phyloP scores from a whole-genome alignment of 2,888 invertebrate species.

The Slavum lentiscoides region DNA sequence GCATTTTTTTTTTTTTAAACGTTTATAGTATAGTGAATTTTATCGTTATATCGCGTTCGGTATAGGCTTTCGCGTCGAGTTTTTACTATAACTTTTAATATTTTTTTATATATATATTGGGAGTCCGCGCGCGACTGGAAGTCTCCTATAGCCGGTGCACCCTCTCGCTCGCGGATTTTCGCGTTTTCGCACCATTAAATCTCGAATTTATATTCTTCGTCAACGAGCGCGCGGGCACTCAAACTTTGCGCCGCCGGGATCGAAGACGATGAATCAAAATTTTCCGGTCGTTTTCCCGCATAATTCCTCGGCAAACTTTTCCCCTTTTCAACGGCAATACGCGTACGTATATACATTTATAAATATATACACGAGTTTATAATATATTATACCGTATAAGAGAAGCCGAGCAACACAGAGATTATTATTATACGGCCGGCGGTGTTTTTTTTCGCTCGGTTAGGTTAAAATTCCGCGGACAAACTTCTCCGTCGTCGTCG shows the following conservation, averaged over 20 bases:
- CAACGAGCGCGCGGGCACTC: conserved; percentile 23
- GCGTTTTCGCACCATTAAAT: conserved; percentile 45
- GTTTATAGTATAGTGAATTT: not conserved
- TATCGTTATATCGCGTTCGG: not conserved
- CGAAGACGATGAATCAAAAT: conserved; percentile 51
- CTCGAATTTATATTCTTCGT: conserved; percentile 46
- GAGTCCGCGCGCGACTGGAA: not conserved
- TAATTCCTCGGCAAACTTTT: conserved; percentile 45
- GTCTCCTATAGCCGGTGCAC: not conserved
- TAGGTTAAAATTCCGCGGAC: too few relatives aligned
- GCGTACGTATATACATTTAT: not conserved
- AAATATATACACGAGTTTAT: not conserved
- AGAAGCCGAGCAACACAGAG: too few relatives aligned
- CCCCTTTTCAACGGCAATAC: conserved; percentile 10
- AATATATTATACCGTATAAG: too few relatives aligned
- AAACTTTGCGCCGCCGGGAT: conserved; percentile 22
- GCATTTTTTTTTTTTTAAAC: too few relatives aligned
- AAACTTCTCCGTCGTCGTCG: too few relatives aligned
- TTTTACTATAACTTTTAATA: not conserved
- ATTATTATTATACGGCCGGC: too few relatives aligned
- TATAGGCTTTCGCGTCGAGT: too few relatives aligned
- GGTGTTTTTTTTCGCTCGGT: too few relatives aligned
- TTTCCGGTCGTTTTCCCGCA: conserved; percentile 49
- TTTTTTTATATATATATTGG: not conserved
- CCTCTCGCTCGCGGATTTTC: conserved; percentile 7